Evolutionary conservation across 2,888 invertebrate genomes (phyloP), one percentile per base, ranked within the genome.

Genomic region (Empis stercorea): DNA sequence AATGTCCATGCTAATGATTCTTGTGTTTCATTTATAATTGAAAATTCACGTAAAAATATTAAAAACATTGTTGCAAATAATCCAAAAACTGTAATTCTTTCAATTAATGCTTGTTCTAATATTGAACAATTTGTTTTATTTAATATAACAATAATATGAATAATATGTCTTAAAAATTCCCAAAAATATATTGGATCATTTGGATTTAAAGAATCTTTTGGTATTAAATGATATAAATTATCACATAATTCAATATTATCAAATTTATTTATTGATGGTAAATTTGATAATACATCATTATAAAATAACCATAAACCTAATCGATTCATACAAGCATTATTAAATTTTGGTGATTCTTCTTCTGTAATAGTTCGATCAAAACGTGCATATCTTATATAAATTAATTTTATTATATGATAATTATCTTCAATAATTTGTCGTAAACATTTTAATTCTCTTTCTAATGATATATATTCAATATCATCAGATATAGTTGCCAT

Each of bases 281-380:
- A 10, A 14, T 30, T 41, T 32, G 32, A 37, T 4, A 50, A 45
- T n/a, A 44, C 13, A 34, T 47, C 40, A 14, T 37, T 14, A 40
- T 40, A 47, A 36, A 50, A 46, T 44, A 43, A 32, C 48, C 48
- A 50, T 5, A 50, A 27, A 5, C 50, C 50, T 15, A 48, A 16
- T 30, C 50, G 39, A 5, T 40, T 38, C 32, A 50, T 9, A 38
- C 13, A 34, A 27, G 2, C 5, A 27, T 27, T 2, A 6, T 7
- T 9, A 20, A 5, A 4, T 20, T 3, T 4, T 32, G 13, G 3
- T 32, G 4, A 10, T 13, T 32, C 32, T 34, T 3, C 3, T 34
- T 7, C n/a, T 13, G 13, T 34, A 34, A n/a, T 34, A n/a, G 13
- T n/a, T 34, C n/a, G 7, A 30, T 40, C 42, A 15, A 46, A 48